Percentiles rank a stretch among this genome's conserved stretches.
These are phyloP conservation scores for Scaptomyza parva DNA, from an alignment of 2,888 invertebrate genomes.

Conservation along the genomic window DNA sequence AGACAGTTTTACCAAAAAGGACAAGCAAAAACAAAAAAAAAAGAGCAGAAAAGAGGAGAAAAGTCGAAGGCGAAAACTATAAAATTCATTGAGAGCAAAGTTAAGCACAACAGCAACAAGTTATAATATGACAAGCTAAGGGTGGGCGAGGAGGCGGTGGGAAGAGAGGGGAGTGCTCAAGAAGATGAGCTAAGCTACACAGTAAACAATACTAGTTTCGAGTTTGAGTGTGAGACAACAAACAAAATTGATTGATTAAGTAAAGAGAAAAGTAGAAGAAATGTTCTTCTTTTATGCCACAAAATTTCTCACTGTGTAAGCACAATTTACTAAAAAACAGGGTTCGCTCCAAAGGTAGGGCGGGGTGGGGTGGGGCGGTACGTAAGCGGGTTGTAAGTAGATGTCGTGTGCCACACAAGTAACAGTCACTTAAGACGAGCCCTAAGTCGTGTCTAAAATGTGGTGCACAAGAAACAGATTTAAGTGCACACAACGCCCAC, in stretches of 20 bases:
- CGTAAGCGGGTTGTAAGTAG: not conserved
- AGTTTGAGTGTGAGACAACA: too few species aligned
- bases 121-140: constrained; percentile 28
- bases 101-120: constrained; percentile 71
- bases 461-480: constrained; percentile 72
- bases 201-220: not conserved
- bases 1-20: constrained; percentile 25
- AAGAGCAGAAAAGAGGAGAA: constrained; percentile 28
- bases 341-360: not conserved
- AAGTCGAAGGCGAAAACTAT: constrained; percentile 59
- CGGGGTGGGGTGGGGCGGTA: not conserved
- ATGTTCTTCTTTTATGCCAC: too few species aligned
- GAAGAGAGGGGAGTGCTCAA: too few species aligned
- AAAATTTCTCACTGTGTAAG: not conserved
- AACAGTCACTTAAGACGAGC: constrained; percentile 72
- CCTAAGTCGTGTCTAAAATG: constrained; percentile 61
- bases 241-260: not conserved
- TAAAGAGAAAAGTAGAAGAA: too few species aligned
- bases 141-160: too few species aligned
- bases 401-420: constrained; percentile 68
- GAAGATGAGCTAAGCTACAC: not conserved
- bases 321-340: not conserved
- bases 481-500: constrained; percentile 64
- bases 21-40: not conserved
- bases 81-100: constrained; percentile 79